Evolutionary conservation across 2,113 vertebrate species (phyloP).

Genomic region (Mobula hypostoma): DNA sequence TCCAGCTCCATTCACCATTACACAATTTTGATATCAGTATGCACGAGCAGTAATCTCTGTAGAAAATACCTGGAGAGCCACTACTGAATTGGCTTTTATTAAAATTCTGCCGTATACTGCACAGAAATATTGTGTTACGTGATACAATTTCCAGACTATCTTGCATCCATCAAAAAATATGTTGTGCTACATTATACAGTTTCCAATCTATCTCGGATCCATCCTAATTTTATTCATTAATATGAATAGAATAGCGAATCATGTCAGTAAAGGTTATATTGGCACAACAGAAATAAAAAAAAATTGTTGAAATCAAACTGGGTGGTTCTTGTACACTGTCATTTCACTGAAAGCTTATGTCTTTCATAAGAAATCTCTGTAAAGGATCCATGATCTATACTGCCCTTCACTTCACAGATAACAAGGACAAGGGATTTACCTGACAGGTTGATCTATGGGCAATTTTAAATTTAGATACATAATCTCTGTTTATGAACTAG

Average conservation of each 20-base stretch:
- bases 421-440: slow-evolving; percentile 14
- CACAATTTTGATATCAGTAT: too few species aligned
- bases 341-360: not conserved
- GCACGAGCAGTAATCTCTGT: too few species aligned
- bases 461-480: slow-evolving; percentile 12
- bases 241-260: not conserved
- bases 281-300: not conserved
- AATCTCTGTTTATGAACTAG: slow-evolving; percentile 30
- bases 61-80: too few species aligned
- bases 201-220: not conserved
- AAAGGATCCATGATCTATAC: not conserved
- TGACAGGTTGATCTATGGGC: slow-evolving; percentile 10
- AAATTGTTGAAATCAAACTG: slow-evolving; percentile 27
- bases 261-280: not conserved
- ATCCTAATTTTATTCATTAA: slow-evolving; percentile 19
- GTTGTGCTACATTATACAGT: too few species aligned
- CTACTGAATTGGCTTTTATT: too few species aligned
- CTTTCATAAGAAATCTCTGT: not conserved
- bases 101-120: too few species aligned
- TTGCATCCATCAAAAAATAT: not conserved
- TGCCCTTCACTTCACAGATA: not conserved
- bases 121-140: too few species aligned
- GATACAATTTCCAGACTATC: not conserved
- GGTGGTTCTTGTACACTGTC: not conserved
- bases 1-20: too few species aligned